phyloP scores from a whole-genome alignment of 2,888 invertebrate species.

The Platerodrilus igneus region DNA sequence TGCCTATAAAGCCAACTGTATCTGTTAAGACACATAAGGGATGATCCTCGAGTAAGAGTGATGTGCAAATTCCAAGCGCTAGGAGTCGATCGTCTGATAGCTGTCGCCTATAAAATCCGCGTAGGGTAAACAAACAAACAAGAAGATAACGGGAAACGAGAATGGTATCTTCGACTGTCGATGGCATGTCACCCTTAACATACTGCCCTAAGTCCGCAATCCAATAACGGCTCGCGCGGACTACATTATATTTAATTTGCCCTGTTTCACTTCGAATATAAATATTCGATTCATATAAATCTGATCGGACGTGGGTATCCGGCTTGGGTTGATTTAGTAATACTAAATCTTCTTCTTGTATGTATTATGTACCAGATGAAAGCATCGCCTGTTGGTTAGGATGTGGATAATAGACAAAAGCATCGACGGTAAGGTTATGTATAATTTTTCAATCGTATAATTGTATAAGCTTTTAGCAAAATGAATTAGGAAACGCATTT shows the following conservation, averaged over 20 bases:
- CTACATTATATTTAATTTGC: constrained; percentile 42
- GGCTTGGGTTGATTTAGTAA: constrained; percentile 17
- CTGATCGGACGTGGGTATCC: constrained; percentile 30
- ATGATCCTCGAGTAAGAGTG: constrained; percentile 15
- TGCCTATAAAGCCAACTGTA: constrained; percentile 22
- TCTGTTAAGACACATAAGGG: constrained; percentile 21
- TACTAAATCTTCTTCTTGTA: constrained; percentile 23
- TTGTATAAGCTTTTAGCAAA: no score
- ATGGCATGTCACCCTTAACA: constrained; percentile 31
- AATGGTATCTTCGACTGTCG: constrained; percentile 31
- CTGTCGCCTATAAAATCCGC: constrained; percentile 28
- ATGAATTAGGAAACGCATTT: no score
- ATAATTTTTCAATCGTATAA: no score
- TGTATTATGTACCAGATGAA: no score
- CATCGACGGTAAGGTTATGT: no score
- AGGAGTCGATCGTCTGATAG: constrained; percentile 27
- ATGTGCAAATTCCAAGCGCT: constrained; percentile 25
- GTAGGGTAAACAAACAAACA: constrained; percentile 33
- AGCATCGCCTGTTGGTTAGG: no score
- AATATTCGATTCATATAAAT: constrained; percentile 45
- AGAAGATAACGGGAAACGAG: constrained; percentile 28
- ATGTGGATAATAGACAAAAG: no score
- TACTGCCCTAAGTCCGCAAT: constrained; percentile 25
- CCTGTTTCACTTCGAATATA: constrained; percentile 40
- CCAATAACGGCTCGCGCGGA: constrained; percentile 25